These are phyloP conservation scores for Hippoglossus hippoglossus DNA, from an alignment of 2,797 vertebrate genomes.

Conservation along the genomic window DNA sequence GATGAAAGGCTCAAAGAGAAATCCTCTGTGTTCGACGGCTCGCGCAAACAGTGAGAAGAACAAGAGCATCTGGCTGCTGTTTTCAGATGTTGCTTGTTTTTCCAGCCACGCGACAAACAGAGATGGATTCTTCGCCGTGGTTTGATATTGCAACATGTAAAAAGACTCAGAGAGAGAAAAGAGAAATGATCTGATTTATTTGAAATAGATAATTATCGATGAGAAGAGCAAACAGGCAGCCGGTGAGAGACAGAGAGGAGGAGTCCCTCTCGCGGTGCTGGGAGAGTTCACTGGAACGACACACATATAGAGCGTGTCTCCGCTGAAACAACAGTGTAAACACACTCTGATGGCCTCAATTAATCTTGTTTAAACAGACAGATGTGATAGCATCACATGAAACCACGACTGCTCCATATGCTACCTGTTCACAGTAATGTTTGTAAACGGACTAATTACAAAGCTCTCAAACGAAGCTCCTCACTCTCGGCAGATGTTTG, in stretches of 20 bases:
- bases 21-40: conserved; percentile 65
- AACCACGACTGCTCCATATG: conserved; percentile 80
- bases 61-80: conserved; percentile 67
- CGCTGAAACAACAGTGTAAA: conserved; percentile 60
- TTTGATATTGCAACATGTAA: conserved; percentile 13
- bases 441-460: conserved; percentile 78
- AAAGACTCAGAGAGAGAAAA: conserved; percentile 14
- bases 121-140: conserved; percentile 10
- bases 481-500: conserved; percentile 70
- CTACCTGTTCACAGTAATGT: conserved; percentile 74
- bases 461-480: conserved; percentile 62
- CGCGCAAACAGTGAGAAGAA: conserved; percentile 61
- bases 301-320: conserved; percentile 18
- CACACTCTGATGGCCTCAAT: conserved; percentile 67
- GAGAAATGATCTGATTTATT: neutral
- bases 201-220: conserved; percentile 16
- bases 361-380: conserved; percentile 81
- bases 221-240: neutral
- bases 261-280: conserved; percentile 6
- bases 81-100: conserved; percentile 61
- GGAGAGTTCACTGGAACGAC: conserved; percentile 31
- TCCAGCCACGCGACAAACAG: conserved; percentile 37
- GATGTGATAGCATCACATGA: conserved; percentile 73
- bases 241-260: neutral
- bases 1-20: conserved; percentile 79